Evolutionary conservation across 2,797 vertebrate species (phyloP), one percentile per base, ranked within the genome.

Genomic region (Pipistrellus nathusii): DNA sequence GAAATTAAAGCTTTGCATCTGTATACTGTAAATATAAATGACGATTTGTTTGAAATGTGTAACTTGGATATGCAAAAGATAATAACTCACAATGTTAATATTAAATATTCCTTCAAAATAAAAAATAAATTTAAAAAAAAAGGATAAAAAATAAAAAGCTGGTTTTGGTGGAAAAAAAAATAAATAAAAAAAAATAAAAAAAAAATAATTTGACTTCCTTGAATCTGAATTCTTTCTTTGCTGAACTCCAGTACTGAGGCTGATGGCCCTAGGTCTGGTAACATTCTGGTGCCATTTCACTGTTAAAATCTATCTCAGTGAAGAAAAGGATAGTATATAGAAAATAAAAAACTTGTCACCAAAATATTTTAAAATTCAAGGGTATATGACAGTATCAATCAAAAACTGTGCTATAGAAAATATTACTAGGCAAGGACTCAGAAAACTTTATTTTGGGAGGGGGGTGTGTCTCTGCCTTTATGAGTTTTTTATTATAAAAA

Each of bases 331-430:
- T 27, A 48, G 4, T 57, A 59, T 59, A 83, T 4, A 6, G 62
- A 78, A 90, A 77, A 23, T 69, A 30, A 71, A 18, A 59, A 53
- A 20, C 55, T 84, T 88, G 30, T 57, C 90, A 92, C 7, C 35
- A 35, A 85, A 94, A 71, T 90, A 82, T 38, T 85, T 93, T 95
- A n/a, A 41, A 92, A 76, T 80, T 82, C 71, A 86, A 64, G 20
- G 14, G 62, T 46, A 75, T 30, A 13, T 53, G 32, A 89, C 86
- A 88, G 10, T 55, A 8, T 75, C 64, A 76, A 41, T 71, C 8
- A 44, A 92, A 93, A 90, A 41, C 46, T 44, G 66, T 11, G 66
- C 21, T 51, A 80, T 23, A 81, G 41, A 46, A 87, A 78, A 55
- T 15, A n/a, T 11, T 57, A 85, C 20, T 64, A 32, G 38, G 25